Evolutionary conservation across 2,797 vertebrate genomes (phyloP), one percentile per base, ranked within the genome.

Genomic region (Lithobates pipiens): DNA sequence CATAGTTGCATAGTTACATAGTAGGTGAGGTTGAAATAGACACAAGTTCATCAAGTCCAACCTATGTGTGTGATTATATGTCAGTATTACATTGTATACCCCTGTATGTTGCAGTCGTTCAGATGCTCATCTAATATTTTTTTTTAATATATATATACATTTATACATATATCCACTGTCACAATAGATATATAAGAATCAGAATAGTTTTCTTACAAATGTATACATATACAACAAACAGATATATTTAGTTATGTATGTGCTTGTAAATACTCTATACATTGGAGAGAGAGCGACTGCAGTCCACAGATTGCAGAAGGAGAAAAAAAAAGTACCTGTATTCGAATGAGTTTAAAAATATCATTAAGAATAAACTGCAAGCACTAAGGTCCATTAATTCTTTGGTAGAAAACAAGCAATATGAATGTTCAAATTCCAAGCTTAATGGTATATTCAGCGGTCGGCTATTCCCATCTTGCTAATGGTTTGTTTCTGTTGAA

Each of bases 401-500:
- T 81, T 79, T 75, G 85, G 61, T 79, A 69, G 75, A 78, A 81
- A 75, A 79, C 72, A 87, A 82, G 85, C 80, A 77, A 82, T 86
- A 86, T 83, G 69, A 27, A 78, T 78, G 80, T 71, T 77, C 44
- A 36, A 46, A 76, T 76, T 81, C 83, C 23, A 73, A 39, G 67
- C 75, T 83, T 87, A 87, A 87, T 84, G 86, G 76, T 78, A 87
- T 76, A 75, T 80, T 83, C 81, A 83, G 86, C 44, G 29, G 72
- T 69, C 44, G 81, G 86, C 69, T 79, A 63, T 77, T 83, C 71
- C 63, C 67, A 46, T 80, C 81, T 18, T 39, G 69, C 81, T 87
- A 87, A 87, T 87, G 81, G 86, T 86, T 83, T 86, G 80, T 83
- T 85, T 71, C 77, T 86, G 29, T 86, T 86, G 85, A 86, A 86